A percentile compares a stretch with the other conserved stretches of the same genome.
phyloP scores from a whole-genome alignment of 2,113 vertebrate species.

The Camelus bactrianus region DNA sequence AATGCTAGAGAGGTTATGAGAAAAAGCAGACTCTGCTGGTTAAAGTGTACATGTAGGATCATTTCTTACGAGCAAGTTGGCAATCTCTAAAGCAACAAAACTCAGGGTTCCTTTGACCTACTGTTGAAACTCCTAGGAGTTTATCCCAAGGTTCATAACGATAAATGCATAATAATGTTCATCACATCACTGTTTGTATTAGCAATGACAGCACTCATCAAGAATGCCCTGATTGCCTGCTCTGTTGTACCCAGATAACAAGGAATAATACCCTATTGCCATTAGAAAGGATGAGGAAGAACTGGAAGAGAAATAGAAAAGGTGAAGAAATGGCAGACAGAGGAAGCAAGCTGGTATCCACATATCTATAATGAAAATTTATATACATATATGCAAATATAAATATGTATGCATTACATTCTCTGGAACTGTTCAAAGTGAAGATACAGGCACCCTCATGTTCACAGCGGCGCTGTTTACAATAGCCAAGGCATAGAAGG shows the following conservation, averaged over 20 bases:
- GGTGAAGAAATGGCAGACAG: not conserved
- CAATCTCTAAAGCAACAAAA: not conserved
- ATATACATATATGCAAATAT: not conserved
- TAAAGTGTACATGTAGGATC: not conserved
- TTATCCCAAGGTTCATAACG: not conserved
- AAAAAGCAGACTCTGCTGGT: not conserved
- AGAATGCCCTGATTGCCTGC: not conserved
- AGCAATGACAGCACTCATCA: not conserved
- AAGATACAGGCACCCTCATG: too few relatives aligned
- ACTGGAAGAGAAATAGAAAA: not conserved
- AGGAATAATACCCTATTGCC: not conserved
- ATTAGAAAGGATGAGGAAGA: not conserved
- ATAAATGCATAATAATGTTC: not conserved
- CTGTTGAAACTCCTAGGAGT: not conserved
- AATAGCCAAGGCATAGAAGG: too few relatives aligned
- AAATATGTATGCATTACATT: not conserved
- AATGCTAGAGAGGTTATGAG: not conserved
- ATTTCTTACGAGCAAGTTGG: not conserved
- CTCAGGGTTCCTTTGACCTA: not conserved
- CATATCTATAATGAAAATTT: not conserved
- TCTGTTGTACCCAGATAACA: not conserved
- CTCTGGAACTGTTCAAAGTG: not conserved
- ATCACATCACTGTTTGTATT: not conserved
- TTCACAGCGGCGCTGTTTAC: too few relatives aligned
- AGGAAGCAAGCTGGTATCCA: not conserved